Base-by-base conservation (phyloP, 2,888 invertebrate species). In the Asteroscopus sphinx region DNA sequence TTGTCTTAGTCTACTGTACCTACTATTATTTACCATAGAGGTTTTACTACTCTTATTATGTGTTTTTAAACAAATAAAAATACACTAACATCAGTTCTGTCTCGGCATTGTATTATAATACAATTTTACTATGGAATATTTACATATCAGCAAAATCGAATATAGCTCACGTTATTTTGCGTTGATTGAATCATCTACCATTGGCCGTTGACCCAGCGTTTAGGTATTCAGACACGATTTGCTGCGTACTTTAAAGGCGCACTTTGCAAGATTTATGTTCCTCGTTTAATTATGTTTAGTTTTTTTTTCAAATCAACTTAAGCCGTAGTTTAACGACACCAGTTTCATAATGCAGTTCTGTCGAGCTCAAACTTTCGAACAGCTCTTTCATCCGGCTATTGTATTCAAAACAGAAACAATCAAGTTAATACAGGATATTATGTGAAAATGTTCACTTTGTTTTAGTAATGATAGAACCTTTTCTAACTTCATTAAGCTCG, bases 141-240 rank as follows among this genome's bases (percentile, higher is more conserved):
- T 32, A 56, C 47, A 62, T 68, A 77, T 79, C 77, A 77, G 69
- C 68, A 55, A 52, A 74, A 76, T 69, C 68, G 45, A 77, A 81
- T 72, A 66, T 41, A 56, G 59, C 49, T 60, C 56, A 58, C 68
- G 35, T 48, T 54, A 55, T 62, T 36, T 59, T 53, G 40, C 39
- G 51, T 45, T 71, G 60, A 77, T 80, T 73, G 52, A 80, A 80
- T 82, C 71, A 81, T 71, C 37, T 57, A 52, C 69, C 76, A 79
- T 80, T 81, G 83, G 55, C 61, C 53, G 56, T 72, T 79, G 84
- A 80, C 79, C 80, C 64, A 49, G 47, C 52, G 48, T 49, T 46
- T 45, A 45, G 25, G 39, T 12, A 39, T 37, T n/a, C 42, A 28
- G n/a, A 61, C 32, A 17, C 17, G 25, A 15, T 41, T 25, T 26